These are phyloP conservation scores for Styela plicata DNA, from an alignment of 23 tunicate species.

Conservation along the genomic window DNA sequence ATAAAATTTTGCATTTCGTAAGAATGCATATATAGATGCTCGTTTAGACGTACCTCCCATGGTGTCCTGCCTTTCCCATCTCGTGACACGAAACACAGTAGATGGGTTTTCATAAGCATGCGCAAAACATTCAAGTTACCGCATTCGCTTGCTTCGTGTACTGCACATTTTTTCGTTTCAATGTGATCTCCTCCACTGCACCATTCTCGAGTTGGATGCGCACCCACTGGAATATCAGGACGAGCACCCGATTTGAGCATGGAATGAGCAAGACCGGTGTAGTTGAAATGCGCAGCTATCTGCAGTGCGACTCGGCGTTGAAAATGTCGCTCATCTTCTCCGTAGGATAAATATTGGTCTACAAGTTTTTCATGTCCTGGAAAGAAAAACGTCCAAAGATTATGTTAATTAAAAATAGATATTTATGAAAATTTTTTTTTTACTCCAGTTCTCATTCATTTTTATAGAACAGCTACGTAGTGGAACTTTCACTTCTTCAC, in stretches of 20 bases:
- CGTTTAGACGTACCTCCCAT: no score
- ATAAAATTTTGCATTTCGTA: no score
- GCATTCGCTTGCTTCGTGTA: conserved; percentile 61
- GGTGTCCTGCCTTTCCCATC: conserved; percentile 71
- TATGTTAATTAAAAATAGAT: no score
- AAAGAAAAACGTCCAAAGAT: not conserved
- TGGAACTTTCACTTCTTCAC: no score
- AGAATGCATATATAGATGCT: no score
- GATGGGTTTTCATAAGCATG: conserved; percentile 56
- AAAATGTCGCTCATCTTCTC: conserved; percentile 42
- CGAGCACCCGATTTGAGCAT: conserved; percentile 84
- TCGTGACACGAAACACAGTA: conserved; percentile 57
- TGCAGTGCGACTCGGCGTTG: conserved; percentile 76
- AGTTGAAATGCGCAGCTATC: conserved; percentile 64
- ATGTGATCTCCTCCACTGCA: conserved; percentile 76
- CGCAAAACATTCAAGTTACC: conserved; percentile 77
- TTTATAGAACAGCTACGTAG: no score
- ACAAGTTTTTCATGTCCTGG: conserved; percentile 82
- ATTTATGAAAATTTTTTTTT: no score
- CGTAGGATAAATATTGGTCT: conserved; percentile 64
- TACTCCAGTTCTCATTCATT: no score
- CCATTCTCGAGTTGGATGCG: conserved; percentile 83
- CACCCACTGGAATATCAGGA: conserved; percentile 76
- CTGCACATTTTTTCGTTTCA: conserved; percentile 63
- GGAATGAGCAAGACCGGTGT: conserved; percentile 72